Evolutionary conservation across 2,113 vertebrate species (phyloP).

Genomic region (Upupa epops): DNA sequence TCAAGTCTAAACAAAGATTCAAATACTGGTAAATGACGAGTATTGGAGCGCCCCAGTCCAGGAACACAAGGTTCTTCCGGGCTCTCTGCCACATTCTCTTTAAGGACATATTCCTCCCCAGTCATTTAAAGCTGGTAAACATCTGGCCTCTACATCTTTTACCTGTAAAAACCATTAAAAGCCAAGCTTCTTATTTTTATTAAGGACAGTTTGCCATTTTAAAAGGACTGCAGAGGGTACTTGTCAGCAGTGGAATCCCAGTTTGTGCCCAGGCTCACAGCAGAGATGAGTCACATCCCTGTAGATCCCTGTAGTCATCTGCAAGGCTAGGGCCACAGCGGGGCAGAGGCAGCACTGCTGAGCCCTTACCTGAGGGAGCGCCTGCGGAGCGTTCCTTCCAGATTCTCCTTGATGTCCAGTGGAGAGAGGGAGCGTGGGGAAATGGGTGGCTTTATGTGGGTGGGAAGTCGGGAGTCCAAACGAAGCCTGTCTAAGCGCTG

Average conservation of each 20-base stretch:
- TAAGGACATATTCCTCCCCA: background rate
- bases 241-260: background rate
- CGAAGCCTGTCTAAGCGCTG: constrained; percentile 85
- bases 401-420: constrained; percentile 82
- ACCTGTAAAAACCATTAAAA: background rate
- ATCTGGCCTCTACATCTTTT: background rate
- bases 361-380: constrained; percentile 85
- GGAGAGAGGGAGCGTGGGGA: constrained; percentile 74
- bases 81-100: background rate
- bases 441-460: constrained; percentile 79
- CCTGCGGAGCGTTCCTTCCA: constrained; percentile 83
- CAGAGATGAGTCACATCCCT: background rate
- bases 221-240: background rate
- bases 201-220: background rate
- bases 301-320: background rate
- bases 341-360: background rate
- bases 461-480: constrained; percentile 80
- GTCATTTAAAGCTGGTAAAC: background rate
- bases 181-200: background rate
- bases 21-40: background rate
- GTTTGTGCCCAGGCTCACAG: background rate
- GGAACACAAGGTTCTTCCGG: background rate
- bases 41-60: background rate
- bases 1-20: background rate
- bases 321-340: background rate